Conservation (phyloP, 2,888 invertebrate species). For the Lasioglossum zephyrum region DNA sequence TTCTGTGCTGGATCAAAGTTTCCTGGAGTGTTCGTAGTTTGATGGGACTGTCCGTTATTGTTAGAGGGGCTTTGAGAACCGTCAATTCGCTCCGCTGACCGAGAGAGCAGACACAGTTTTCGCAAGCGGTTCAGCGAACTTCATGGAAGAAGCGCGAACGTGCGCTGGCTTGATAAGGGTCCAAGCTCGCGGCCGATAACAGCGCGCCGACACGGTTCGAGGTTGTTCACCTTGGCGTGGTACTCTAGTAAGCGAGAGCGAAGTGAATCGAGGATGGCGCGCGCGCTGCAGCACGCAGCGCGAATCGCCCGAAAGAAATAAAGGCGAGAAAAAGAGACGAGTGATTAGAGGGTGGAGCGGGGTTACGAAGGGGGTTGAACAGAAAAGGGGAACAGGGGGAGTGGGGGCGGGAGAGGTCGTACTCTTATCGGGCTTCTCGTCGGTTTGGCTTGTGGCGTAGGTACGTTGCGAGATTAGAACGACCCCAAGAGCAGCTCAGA, state of each 20-base stretch:
- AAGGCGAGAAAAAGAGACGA: conserved; percentile 49
- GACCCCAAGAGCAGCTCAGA: conserved; percentile 73
- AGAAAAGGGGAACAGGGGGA: background rate
- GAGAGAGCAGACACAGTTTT: conserved; percentile 13
- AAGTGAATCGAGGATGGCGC: conserved; percentile 29
- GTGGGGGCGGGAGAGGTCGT: conserved; percentile 41
- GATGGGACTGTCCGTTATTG: background rate
- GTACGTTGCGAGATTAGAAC: conserved; percentile 75
- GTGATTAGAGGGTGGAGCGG: conserved; percentile 29
- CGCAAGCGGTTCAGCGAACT: conserved; percentile 69
- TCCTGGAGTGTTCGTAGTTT: background rate
- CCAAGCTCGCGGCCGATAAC: conserved; percentile 78
- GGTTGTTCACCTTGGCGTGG: conserved; percentile 82
- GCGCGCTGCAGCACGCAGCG: conserved; percentile 33
- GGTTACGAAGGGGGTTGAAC: background rate
- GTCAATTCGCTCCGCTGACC: conserved; percentile 3
- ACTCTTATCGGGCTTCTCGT: conserved; percentile 75
- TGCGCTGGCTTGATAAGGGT: conserved; percentile 77
- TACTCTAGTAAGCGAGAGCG: conserved; percentile 30
- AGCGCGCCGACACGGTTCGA: conserved; percentile 81
- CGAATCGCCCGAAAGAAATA: conserved; percentile 42
- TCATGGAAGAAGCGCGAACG: conserved; percentile 54
- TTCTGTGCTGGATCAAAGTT: background rate
- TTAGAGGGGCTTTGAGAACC: background rate
- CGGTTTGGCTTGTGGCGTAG: conserved; percentile 70